phyloP scores from a whole-genome alignment of 1,140 invertebrate genomes.

The Sycophila sp. region DNA sequence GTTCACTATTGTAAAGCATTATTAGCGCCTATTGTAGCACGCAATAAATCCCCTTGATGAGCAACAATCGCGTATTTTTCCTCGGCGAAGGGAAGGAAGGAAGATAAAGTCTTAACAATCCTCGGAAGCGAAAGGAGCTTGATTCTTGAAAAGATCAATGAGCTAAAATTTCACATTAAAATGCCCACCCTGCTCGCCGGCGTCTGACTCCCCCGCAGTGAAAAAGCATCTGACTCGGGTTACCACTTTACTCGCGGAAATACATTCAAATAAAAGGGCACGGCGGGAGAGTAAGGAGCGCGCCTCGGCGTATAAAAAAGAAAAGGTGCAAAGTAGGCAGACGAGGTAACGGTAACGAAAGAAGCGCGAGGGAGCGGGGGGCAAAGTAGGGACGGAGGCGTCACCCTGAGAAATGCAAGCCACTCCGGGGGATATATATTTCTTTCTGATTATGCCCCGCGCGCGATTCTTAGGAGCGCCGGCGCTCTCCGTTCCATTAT shows the following conservation, averaged over 20 bases:
- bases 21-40: too few relatives aligned
- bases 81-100: too few relatives aligned
- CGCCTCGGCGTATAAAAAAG: too few relatives aligned
- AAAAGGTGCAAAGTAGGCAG: slow-evolving; percentile 8
- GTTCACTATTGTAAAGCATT: too few relatives aligned
- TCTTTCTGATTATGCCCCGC: slow-evolving; percentile 1
- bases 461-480: background rate
- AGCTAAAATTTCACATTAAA: slow-evolving; percentile 7
- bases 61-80: too few relatives aligned
- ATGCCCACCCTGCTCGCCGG: too few relatives aligned
- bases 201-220: background rate
- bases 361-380: background rate
- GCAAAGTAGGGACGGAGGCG: background rate
- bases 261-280: slow-evolving; percentile 21
- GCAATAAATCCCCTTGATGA: too few relatives aligned
- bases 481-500: slow-evolving; percentile 22
- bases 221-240: slow-evolving; percentile 21
- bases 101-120: too few relatives aligned
- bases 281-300: background rate
- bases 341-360: background rate
- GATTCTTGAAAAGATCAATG: slow-evolving; percentile 1
- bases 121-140: background rate
- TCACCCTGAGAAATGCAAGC: background rate
- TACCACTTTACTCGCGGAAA: slow-evolving; percentile 29
- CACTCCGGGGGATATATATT: background rate